Base-by-base conservation (phyloP, 2,113 vertebrate genomes). In the Boleophthalmus pectinirostris region DNA sequence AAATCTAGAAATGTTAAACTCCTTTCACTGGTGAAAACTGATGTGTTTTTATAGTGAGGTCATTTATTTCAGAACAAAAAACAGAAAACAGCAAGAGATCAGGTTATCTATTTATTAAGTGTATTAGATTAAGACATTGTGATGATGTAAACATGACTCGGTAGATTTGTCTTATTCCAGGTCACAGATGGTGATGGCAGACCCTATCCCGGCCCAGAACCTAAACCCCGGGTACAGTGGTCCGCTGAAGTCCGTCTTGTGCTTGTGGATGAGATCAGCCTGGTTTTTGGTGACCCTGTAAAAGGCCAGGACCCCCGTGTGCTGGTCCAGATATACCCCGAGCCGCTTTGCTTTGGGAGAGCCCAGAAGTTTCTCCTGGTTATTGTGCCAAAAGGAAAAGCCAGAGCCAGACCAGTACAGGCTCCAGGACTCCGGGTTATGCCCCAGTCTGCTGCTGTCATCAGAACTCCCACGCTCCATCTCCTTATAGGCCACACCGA, bases 251-350 rank as follows among this genome's bases (percentile, higher is more conserved):
- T 85, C 74, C 3, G 78, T 73, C 80, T 89, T 74, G n/a, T 93
- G 77, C 4, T 38, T 63, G 67, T 92, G 86, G 47, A 94, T 92
- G 54, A 93, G 91, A 20, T 83, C 57, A 16, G 89, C 90, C 78
- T 91, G 74, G 46, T 84, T 82, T 11, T 90, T 72, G 15, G 35
- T 6, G 68, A 94, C 78, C 12, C 85, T 61, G 80, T 93, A 93
- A 84, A 94, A 94, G 2, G 91, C 87, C 85, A 94, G 84, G 35
- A 87, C 53, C 8, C 93, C 94, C 5, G 71, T 73, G 25, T 92
- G 85, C 68, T 93, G 93, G 80, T 94, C 94, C 79, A 94, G 68
- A 63, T 92, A 94, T 20, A 94, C n/a, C 0, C 93, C 93, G 0
- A 94, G 69, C 61, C 81, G 74, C 6, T 70, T 77, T 60, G 89